These are phyloP conservation scores for Polymixis flavicincta DNA, from an alignment of 2,888 invertebrate species.

Conservation along the genomic window DNA sequence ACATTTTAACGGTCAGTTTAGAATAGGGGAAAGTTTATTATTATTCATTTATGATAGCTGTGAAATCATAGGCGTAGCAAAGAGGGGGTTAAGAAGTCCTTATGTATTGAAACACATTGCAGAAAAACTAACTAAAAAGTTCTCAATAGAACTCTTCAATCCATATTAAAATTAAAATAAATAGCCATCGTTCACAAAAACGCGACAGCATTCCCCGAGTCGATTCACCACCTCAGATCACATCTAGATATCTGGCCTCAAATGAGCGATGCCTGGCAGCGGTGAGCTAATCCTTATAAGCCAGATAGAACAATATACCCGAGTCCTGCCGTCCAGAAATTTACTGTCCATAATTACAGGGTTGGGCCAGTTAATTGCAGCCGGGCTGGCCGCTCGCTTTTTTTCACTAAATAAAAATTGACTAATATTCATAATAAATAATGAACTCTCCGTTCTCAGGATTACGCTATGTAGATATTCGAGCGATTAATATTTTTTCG, in stretches of 20 bases:
- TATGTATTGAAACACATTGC: not conserved
- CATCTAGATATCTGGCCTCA: conserved; percentile 63
- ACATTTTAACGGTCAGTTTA: conserved; percentile 79
- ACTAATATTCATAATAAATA: conserved; percentile 91
- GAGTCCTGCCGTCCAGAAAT: conserved; percentile 92
- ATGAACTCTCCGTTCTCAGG: conserved; percentile 88
- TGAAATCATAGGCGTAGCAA: conserved; percentile 43
- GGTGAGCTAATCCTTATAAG: conserved; percentile 83
- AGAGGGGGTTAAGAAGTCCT: not conserved
- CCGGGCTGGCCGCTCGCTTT: conserved; percentile 87
- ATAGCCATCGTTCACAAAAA: conserved; percentile 13
- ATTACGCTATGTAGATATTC: conserved; percentile 86
- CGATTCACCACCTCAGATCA: conserved; percentile 54
- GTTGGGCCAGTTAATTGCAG: conserved; percentile 95
- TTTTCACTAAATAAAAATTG: conserved; percentile 90
- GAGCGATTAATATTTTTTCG: conserved; percentile 82
- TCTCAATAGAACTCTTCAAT: not conserved
- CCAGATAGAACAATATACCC: conserved; percentile 88
- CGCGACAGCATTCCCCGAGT: conserved; percentile 26
- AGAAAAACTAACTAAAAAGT: not conserved
- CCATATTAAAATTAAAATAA: not conserved
- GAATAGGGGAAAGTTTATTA: conserved; percentile 70
- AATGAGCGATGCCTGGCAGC: conserved; percentile 70
- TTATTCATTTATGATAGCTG: conserved; percentile 60
- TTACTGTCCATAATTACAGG: conserved; percentile 97